These are phyloP conservation scores for Callithrix jacchus DNA, from an alignment of 2,113 vertebrate species.

Conservation along the genomic window DNA sequence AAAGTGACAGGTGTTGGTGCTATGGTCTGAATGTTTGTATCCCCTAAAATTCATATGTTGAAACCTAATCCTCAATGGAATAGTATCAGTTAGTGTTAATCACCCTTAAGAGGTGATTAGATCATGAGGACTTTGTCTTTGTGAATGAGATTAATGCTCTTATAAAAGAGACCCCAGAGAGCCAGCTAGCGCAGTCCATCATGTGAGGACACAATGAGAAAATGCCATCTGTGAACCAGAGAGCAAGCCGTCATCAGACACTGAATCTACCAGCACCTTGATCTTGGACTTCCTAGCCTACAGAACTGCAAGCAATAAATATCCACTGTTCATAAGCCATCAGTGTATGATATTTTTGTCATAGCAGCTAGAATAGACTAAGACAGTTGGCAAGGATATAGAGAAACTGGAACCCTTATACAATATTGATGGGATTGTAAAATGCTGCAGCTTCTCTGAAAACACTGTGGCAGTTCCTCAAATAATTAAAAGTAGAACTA, in stretches of 20 bases:
- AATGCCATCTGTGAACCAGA: not conserved
- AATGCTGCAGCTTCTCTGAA: not conserved
- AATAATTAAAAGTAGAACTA: not conserved
- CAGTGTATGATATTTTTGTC: not conserved
- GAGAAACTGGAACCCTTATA: not conserved
- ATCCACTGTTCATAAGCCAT: not conserved
- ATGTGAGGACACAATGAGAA: not conserved
- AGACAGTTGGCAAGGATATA: not conserved
- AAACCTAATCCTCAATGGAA: not conserved
- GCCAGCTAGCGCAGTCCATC: not conserved
- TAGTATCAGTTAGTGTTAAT: not conserved
- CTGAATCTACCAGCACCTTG: not conserved
- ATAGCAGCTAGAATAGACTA: not conserved
- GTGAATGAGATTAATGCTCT: not conserved
- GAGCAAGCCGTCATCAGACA: no score
- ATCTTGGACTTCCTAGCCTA: not conserved
- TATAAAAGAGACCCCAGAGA: not conserved
- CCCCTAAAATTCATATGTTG: not conserved
- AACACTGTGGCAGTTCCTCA: not conserved
- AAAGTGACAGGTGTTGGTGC: not conserved
- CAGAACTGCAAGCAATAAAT: not conserved
- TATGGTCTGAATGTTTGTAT: not conserved
- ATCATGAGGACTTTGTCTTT: not conserved
- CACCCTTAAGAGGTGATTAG: not conserved
- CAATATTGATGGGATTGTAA: not conserved